These are phyloP conservation scores for Misgurnus mizolepis DNA, from an alignment of 2,113 vertebrate species.

Conservation along the genomic window DNA sequence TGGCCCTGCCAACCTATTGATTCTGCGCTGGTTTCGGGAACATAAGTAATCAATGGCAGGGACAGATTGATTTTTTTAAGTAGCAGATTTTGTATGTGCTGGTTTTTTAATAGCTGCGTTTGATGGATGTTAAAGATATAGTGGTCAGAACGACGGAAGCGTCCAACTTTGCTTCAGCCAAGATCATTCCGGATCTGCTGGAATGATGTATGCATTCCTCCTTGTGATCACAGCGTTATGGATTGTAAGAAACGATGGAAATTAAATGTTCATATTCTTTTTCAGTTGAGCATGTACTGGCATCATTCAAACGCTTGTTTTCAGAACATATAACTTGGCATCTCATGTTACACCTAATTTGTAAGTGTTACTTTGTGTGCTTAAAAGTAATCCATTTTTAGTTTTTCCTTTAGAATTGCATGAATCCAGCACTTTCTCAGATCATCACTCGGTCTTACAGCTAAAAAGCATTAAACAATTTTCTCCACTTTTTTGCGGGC, in stretches of 20 bases:
- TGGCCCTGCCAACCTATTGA: constrained; percentile 60
- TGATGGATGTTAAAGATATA: constrained; percentile 64
- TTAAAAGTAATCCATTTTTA: not conserved
- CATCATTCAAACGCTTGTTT: not conserved
- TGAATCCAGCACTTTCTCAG: not conserved
- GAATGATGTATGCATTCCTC: constrained; percentile 24
- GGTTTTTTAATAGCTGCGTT: constrained; percentile 56
- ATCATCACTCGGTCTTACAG: constrained; percentile 56
- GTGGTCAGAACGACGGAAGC: constrained; percentile 52
- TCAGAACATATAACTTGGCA: not conserved
- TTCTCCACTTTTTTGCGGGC: constrained; percentile 52
- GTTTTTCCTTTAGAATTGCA: too few species aligned
- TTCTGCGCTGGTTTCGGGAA: constrained; percentile 61
- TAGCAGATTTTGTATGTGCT: constrained; percentile 62
- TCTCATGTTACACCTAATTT: not conserved
- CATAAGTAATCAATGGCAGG: constrained; percentile 68
- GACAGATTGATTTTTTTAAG: constrained; percentile 66
- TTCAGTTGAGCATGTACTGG: not conserved
- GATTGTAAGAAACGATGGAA: constrained; percentile 12
- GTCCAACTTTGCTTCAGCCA: constrained; percentile 32
- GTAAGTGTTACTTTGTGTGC: not conserved
- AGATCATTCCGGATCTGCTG: constrained; percentile 36
- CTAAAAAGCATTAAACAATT: constrained; percentile 58
- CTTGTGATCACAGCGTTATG: constrained; percentile 8
- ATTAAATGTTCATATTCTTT: constrained; percentile 9